phyloP scores from a whole-genome alignment of 2,888 invertebrate species.

The Tipula vernalis region DNA sequence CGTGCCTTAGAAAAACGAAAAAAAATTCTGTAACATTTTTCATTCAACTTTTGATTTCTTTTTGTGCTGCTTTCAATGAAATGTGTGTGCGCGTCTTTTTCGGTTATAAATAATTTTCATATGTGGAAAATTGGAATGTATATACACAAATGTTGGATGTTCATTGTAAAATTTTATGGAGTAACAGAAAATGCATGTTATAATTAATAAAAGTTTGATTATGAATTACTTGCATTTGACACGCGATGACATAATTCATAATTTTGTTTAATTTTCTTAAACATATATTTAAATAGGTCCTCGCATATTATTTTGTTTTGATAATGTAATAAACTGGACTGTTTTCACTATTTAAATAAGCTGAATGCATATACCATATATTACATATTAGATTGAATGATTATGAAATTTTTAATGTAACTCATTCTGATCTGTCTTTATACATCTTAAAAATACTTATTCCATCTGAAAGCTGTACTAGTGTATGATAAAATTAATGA shows the following conservation, averaged over 20 bases:
- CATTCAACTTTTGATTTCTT: slow-evolving; percentile 5
- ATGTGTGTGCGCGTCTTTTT: not conserved
- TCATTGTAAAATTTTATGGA: not conserved
- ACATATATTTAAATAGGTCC: not conserved
- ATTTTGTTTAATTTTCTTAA: not conserved
- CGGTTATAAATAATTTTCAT: not conserved
- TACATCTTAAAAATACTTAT: not conserved
- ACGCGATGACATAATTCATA: not conserved
- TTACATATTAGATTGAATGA: not conserved
- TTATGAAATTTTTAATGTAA: not conserved
- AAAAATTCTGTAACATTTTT: slow-evolving; percentile 5
- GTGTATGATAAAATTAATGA: not conserved
- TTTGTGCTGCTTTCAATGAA: not conserved
- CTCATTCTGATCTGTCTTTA: not conserved
- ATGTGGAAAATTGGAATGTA: not conserved
- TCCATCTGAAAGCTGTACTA: not conserved
- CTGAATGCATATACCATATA: not conserved
- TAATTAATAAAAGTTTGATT: not conserved
- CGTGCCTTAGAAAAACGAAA: slow-evolving; percentile 8
- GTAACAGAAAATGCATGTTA: not conserved
- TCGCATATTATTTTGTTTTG: not conserved
- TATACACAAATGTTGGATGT: too few species aligned
- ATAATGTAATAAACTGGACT: not conserved
- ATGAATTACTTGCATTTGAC: not conserved
- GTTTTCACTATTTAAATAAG: not conserved